Evolutionary conservation across 1,140 invertebrate species (phyloP).

Genomic region (Drosophila bipectinata): DNA sequence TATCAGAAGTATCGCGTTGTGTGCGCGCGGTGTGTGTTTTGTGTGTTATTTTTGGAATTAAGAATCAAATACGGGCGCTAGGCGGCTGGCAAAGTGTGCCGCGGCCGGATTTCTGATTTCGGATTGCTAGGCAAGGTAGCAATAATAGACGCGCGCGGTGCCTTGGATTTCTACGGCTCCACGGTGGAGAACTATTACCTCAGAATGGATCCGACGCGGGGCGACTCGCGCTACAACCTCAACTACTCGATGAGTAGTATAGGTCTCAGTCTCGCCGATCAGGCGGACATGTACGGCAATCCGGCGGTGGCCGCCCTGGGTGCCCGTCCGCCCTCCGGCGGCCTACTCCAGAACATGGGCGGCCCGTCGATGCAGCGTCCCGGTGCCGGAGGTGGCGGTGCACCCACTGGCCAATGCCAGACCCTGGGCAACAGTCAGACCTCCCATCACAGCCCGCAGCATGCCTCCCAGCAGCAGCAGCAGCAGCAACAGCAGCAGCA

Average conservation of each 20-base stretch:
- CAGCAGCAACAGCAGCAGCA: constrained; percentile 67
- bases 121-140: constrained; percentile 31
- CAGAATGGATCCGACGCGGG: constrained; percentile 91
- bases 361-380: constrained; percentile 63
- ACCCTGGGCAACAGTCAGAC: constrained; percentile 58
- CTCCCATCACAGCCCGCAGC: constrained; percentile 63
- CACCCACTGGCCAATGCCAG: constrained; percentile 74
- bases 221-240: constrained; percentile 93
- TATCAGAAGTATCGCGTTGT: constrained; percentile 17
- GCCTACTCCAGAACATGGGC: constrained; percentile 85
- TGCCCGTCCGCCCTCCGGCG: constrained; percentile 86
- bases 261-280: constrained; percentile 90
- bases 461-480: constrained; percentile 59
- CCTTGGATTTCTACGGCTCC: constrained; percentile 83
- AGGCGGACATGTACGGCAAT: constrained; percentile 90
- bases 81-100: constrained; percentile 63
- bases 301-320: constrained; percentile 84
- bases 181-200: constrained; percentile 88
- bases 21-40: constrained; percentile 53
- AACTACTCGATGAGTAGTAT: constrained; percentile 89
- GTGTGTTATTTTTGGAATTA: constrained; percentile 54
- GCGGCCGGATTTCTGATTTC: constrained; percentile 45
- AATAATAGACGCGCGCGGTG: constrained; percentile 82
- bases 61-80: constrained; percentile 23
- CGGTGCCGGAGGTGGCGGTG: constrained; percentile 71